Conservation (phyloP, 2,113 vertebrate species). For the Noturus placidus region DNA sequence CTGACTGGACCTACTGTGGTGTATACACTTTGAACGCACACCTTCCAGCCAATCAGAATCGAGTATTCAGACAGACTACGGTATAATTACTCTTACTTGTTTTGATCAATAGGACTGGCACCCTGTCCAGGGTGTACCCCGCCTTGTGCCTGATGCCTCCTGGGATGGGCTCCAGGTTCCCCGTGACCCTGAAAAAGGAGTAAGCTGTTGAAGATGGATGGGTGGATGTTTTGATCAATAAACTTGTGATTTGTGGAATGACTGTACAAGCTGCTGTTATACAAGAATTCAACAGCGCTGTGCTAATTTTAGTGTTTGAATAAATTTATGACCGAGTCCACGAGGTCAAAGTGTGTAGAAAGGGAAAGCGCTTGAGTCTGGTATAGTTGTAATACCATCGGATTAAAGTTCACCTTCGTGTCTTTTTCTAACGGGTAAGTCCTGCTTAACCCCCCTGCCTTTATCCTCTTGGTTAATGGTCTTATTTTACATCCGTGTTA, state of each 20-base stretch:
- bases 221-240: background rate
- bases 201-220: too few species aligned
- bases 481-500: slow-evolving; percentile 7
- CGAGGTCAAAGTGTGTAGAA: background rate
- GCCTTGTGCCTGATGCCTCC: too few species aligned
- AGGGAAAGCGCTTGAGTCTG: background rate
- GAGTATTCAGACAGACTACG: too few species aligned
- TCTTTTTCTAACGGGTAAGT: slow-evolving; percentile 24
- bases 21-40: too few species aligned
- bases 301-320: background rate
- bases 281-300: background rate
- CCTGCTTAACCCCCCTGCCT: background rate
- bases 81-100: too few species aligned
- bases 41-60: too few species aligned
- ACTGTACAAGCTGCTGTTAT: background rate
- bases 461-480: slow-evolving; percentile 12
- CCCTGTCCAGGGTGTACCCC: too few species aligned
- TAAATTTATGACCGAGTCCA: background rate
- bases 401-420: background rate
- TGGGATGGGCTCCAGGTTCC: too few species aligned
- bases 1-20: too few species aligned
- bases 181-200: too few species aligned
- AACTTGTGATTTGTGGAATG: background rate
- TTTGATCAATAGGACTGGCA: background rate
- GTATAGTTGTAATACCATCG: background rate